A percentile compares a stretch with the other conserved stretches of the same genome.
phyloP scores from a whole-genome alignment of 2,113 vertebrate genomes.

The Oryzias woworae region DNA sequence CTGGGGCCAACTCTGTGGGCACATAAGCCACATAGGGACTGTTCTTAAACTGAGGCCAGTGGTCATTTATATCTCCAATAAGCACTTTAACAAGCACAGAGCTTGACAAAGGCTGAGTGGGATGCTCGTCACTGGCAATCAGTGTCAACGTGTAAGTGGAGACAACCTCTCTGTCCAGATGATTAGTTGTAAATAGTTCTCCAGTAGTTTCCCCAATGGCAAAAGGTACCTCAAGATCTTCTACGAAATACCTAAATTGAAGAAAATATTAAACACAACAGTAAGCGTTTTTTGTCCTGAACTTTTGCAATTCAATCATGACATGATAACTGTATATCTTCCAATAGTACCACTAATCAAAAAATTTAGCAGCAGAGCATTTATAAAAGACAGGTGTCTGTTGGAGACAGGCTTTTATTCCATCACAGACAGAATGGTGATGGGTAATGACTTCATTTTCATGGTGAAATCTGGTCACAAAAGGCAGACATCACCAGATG shows the following conservation, averaged over 20 bases:
- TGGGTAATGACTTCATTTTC: too few relatives aligned
- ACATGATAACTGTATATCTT: too few relatives aligned
- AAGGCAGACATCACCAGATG: too few relatives aligned
- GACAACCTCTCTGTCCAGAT: conserved; percentile 72
- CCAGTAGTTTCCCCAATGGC: conserved; percentile 72
- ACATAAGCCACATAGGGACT: conserved; percentile 77
- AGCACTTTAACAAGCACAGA: conserved; percentile 68
- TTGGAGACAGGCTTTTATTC: too few relatives aligned
- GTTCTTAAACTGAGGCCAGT: conserved; percentile 73
- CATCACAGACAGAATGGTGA: too few relatives aligned
- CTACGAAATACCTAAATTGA: conserved; percentile 70
- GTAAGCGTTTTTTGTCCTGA: background rate
- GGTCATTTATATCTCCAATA: conserved; percentile 76
- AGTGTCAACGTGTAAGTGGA: conserved; percentile 68
- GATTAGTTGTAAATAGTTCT: conserved; percentile 65
- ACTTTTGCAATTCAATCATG: too few relatives aligned
- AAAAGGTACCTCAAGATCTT: conserved; percentile 58
- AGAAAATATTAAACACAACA: background rate
- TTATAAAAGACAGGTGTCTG: too few relatives aligned
- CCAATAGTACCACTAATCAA: too few relatives aligned
- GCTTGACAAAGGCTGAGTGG: conserved; percentile 63
- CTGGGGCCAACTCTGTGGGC: conserved; percentile 55
- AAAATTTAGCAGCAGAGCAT: too few relatives aligned
- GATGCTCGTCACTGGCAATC: conserved; percentile 62
- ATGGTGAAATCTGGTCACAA: too few relatives aligned